phyloP scores from a whole-genome alignment of 2,797 vertebrate species.

The Champsocephalus esox region DNA sequence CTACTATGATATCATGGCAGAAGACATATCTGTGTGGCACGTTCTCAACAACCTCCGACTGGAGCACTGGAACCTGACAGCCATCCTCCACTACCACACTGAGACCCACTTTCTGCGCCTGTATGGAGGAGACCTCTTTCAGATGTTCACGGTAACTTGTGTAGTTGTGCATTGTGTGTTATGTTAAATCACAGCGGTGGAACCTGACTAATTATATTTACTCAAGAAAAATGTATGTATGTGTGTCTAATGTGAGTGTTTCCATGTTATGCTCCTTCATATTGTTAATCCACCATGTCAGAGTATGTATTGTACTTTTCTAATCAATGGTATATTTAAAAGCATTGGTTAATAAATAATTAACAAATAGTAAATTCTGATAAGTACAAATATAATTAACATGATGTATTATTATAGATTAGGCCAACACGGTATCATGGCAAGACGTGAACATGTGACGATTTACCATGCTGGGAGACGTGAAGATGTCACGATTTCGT shows the following conservation, averaged over 20 bases:
- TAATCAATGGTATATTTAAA: not conserved
- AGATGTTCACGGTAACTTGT: slow-evolving; percentile 41
- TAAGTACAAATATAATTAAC: not conserved
- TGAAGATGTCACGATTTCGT: no score
- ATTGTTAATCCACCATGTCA: no score
- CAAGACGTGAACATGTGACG: no score
- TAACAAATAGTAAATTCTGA: not conserved
- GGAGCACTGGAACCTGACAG: slow-evolving; percentile 56
- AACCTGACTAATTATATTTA: no score
- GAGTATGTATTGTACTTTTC: not conserved
- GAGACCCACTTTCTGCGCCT: slow-evolving; percentile 25
- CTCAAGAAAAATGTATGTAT: no score
- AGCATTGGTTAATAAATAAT: not conserved
- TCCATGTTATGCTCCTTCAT: no score
- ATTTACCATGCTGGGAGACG: no score
- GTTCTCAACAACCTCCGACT: slow-evolving; percentile 71
- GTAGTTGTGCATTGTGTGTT: accelerated
- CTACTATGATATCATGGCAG: slow-evolving; percentile 73
- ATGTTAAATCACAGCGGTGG: no score
- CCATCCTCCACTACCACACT: slow-evolving; percentile 71
- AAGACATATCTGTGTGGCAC: slow-evolving; percentile 79
- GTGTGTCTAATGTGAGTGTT: no score
- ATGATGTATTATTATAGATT: not conserved
- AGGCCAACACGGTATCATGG: not conserved
- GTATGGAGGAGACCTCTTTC: slow-evolving; percentile 42